These are phyloP conservation scores for Pipistrellus kuhlii DNA, from an alignment of 2,797 vertebrate species.

Conservation along the genomic window DNA sequence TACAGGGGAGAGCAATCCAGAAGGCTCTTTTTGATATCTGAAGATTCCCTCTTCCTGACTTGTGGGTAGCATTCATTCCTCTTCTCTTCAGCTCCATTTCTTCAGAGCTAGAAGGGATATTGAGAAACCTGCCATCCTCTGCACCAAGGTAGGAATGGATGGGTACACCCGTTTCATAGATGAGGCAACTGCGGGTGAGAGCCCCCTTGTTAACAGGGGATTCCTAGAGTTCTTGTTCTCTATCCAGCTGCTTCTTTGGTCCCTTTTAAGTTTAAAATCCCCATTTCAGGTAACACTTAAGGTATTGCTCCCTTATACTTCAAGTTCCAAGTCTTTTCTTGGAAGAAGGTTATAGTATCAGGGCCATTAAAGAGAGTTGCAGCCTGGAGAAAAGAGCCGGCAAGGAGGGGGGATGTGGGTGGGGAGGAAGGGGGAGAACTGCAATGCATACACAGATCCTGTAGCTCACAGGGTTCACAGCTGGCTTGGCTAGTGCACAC, in stretches of 20 bases:
- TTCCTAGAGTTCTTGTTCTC: background rate
- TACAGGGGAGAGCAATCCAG: background rate
- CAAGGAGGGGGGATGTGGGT: background rate
- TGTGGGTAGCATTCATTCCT: background rate
- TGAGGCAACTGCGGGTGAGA: background rate
- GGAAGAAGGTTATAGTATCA: background rate
- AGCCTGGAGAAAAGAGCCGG: background rate
- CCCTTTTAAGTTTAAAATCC: background rate
- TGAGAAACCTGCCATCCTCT: background rate
- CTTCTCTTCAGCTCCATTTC: background rate
- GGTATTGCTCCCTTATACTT: background rate
- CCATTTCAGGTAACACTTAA: background rate
- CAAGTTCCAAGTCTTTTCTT: background rate
- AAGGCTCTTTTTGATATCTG: background rate
- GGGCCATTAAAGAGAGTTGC: background rate
- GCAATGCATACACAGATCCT: background rate
- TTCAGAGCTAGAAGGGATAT: background rate
- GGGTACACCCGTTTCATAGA: background rate
- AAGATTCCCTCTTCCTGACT: background rate
- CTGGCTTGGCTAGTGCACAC: background rate
- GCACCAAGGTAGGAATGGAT: background rate
- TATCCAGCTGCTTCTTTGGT: background rate
- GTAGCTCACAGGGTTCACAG: fast-evolving
- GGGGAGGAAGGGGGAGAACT: background rate
- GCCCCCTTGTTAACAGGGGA: background rate